Base-by-base conservation (phyloP, 2,888 invertebrate species). In the Tetanocera ferruginea region DNA sequence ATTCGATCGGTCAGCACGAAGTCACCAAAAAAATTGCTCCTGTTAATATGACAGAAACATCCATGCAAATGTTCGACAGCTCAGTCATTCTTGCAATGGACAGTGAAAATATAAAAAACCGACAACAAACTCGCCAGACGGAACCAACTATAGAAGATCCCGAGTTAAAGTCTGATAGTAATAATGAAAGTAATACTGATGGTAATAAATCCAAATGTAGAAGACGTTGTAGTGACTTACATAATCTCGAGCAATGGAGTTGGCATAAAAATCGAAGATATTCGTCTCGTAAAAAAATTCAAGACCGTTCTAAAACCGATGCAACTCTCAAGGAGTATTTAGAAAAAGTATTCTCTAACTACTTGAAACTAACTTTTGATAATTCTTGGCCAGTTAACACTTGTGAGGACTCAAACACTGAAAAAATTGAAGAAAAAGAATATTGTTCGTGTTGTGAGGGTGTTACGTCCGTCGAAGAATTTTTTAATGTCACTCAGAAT, bases 221-320 rank as follows among this genome's bases (percentile, higher is more conserved):
- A 82, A 90, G 95, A n/a, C 91, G 95, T 79, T 93, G 95, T 55
- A 95, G 94, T 88, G 93, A 94, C 43, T 89, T 95, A 17, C 93
- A 93, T 70, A 93, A 93, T 83, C 88, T 95, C 28, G 93, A 95
- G 83, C 94, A 94, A 83, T 95, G 95, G 94, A 94, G 94, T 72
- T 95, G 95, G 94, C 95, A 94, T 83, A 88, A 88, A 80, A 87
- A 85, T 77, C 84, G 87, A 1, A 81, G 86, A 3, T 85, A 85
- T 80, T 83, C 85, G 1, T 85, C 87, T 19, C 82, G 86, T 5
- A 87, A 87, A 76, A 88, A 86, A 76, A 82, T 81, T 69, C 84
- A 85, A 31, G 88, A 87, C 69, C 83, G 84, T 23, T 80, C 83
- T 14, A 87, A 87, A 77, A 76, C 83, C 5, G 87, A 88, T 78